Evolutionary conservation across 2,113 vertebrate genomes (phyloP).

Genomic region (Callospermophilus lateralis): DNA sequence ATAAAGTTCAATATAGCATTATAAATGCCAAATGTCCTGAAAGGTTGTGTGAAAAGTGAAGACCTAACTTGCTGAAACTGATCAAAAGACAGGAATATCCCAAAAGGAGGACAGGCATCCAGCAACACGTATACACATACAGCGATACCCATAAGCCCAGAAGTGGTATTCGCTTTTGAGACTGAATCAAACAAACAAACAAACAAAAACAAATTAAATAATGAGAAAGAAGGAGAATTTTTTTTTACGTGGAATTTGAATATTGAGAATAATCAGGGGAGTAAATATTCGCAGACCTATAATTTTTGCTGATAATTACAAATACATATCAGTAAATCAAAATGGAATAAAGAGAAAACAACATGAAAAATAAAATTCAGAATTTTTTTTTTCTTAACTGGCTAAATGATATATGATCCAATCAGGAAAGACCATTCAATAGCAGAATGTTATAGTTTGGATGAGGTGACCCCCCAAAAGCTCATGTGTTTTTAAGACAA

Average conservation of each 20-base stretch:
- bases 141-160: background rate
- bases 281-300: background rate
- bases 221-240: background rate
- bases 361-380: background rate
- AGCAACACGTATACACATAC: background rate
- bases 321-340: background rate
- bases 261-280: background rate
- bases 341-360: background rate
- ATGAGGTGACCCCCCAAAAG: too few species aligned
- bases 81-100: background rate
- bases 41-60: background rate
- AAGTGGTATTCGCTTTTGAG: background rate
- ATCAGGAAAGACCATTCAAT: background rate
- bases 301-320: background rate
- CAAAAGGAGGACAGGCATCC: background rate
- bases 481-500: too few species aligned
- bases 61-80: background rate
- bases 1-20: background rate
- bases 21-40: background rate
- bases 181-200: background rate
- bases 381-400: background rate
- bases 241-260: background rate
- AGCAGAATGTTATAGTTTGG: background rate
- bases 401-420: background rate
- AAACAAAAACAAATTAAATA: background rate